These are phyloP conservation scores for Channa striata DNA, from an alignment of 2,797 vertebrate genomes.

Conservation along the genomic window DNA sequence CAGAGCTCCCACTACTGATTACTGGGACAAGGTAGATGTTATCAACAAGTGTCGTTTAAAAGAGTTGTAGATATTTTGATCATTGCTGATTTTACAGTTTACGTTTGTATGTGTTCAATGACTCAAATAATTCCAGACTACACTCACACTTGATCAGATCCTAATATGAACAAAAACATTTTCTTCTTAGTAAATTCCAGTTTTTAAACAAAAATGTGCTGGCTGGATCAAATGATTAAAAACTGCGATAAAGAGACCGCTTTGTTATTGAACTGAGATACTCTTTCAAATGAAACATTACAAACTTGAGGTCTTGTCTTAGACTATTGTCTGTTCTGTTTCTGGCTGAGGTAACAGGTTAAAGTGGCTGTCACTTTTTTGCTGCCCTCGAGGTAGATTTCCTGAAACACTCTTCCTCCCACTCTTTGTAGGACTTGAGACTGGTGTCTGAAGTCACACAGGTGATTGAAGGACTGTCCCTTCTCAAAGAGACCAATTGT, in stretches of 20 bases:
- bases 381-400: slow-evolving; percentile 63
- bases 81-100: slow-evolving; percentile 16
- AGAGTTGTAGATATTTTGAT: slow-evolving; percentile 15
- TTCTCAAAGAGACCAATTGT: slow-evolving; percentile 56
- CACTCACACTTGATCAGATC: slow-evolving; percentile 15
- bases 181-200: slow-evolving; percentile 10
- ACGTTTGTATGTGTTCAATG: slow-evolving; percentile 13
- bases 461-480: slow-evolving; percentile 64
- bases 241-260: background rate
- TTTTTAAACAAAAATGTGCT: slow-evolving; percentile 3
- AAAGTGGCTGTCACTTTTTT: slow-evolving; percentile 66
- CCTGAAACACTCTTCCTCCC: slow-evolving; percentile 50
- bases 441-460: slow-evolving; percentile 70
- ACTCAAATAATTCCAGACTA: slow-evolving; percentile 3
- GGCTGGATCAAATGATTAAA: slow-evolving; percentile 7
- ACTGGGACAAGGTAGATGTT: slow-evolving; percentile 17
- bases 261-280: background rate
- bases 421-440: slow-evolving; percentile 65
- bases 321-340: background rate
- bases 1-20: slow-evolving; percentile 29
- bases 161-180: background rate
- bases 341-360: slow-evolving; percentile 59
- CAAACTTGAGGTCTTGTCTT: background rate
- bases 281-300: slow-evolving; percentile 1
- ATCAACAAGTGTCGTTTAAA: slow-evolving; percentile 20